These are phyloP conservation scores for Botia almorhae DNA, from an alignment of 2,797 vertebrate species.

Conservation along the genomic window DNA sequence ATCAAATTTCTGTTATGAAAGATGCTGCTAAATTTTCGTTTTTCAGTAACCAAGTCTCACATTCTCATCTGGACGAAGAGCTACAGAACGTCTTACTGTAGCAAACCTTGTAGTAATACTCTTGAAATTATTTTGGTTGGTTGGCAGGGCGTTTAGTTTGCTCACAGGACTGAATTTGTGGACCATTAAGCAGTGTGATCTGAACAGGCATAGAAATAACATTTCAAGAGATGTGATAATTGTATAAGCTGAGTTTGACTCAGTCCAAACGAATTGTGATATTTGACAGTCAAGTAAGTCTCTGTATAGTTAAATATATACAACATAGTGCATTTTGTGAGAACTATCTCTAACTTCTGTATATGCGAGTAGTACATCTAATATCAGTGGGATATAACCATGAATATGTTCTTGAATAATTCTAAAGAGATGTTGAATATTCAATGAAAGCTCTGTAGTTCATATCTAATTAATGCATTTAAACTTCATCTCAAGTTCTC, in stretches of 20 bases:
- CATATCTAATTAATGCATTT: slow-evolving; percentile 59
- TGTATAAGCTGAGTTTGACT: slow-evolving; percentile 39
- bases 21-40: no score
- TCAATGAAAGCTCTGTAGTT: slow-evolving; percentile 45
- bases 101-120: slow-evolving; percentile 44
- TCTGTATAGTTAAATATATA: slow-evolving; percentile 5
- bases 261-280: slow-evolving; percentile 4
- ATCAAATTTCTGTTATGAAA: slow-evolving; percentile 4
- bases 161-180: slow-evolving; percentile 51
- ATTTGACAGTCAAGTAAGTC: slow-evolving; percentile 28
- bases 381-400: slow-evolving; percentile 29
- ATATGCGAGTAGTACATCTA: slow-evolving; percentile 25
- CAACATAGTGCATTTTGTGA: slow-evolving; percentile 29
- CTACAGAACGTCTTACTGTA: slow-evolving; percentile 25
- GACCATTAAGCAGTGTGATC: slow-evolving; percentile 53
- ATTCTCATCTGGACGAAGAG: slow-evolving; percentile 35
- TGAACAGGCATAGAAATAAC: slow-evolving; percentile 35
- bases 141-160: slow-evolving; percentile 46
- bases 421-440: slow-evolving; percentile 50
- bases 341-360: slow-evolving; percentile 20
- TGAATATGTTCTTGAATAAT: slow-evolving; percentile 36
- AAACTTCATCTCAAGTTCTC: slow-evolving; percentile 42
- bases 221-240: slow-evolving; percentile 44
- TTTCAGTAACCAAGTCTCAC: slow-evolving; percentile 31
- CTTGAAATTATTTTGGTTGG: slow-evolving; percentile 40